These are phyloP conservation scores for Parambassis ranga DNA, from an alignment of 2,797 vertebrate genomes.

Conservation along the genomic window DNA sequence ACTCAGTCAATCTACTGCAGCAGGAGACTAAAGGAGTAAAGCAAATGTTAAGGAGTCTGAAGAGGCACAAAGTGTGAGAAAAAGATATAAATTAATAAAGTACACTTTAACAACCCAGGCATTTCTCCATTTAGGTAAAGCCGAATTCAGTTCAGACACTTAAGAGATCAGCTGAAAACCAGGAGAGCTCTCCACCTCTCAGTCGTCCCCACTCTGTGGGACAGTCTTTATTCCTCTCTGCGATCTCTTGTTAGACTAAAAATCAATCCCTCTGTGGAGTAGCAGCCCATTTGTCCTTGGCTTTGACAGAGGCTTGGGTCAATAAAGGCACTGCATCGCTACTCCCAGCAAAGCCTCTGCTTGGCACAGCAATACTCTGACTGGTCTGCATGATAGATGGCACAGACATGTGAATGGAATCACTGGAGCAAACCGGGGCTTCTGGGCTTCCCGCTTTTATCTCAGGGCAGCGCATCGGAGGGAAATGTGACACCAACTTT, in stretches of 20 bases:
- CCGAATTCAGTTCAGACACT: constrained; percentile 36
- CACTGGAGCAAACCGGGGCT: constrained; percentile 39
- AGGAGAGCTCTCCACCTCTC: constrained; percentile 27
- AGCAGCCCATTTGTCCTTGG: constrained; percentile 75
- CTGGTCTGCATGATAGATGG: constrained; percentile 68
- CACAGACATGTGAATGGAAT: constrained; percentile 57
- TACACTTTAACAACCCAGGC: not conserved
- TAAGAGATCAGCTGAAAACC: not conserved
- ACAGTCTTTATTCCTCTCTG: constrained; percentile 54
- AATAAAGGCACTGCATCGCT: constrained; percentile 75
- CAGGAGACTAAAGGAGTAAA: constrained; percentile 8
- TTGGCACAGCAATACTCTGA: constrained; percentile 76
- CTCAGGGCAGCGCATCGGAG: constrained; percentile 26
- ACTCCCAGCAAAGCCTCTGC: constrained; percentile 69
- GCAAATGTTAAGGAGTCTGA: not conserved
- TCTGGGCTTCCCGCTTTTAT: constrained; percentile 42
- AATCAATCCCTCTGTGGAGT: constrained; percentile 69
- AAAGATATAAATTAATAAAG: too few species aligned
- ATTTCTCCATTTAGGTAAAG: constrained; percentile 12
- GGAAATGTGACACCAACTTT: constrained; percentile 24
- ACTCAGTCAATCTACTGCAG: not conserved
- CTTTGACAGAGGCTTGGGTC: constrained; percentile 75
- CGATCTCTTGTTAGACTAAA: constrained; percentile 64
- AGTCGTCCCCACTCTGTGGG: constrained; percentile 38
- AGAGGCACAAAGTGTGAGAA: not conserved